Evolutionary conservation across 1,140 invertebrate genomes (phyloP).

Genomic region (Contarinia nasturtii): DNA sequence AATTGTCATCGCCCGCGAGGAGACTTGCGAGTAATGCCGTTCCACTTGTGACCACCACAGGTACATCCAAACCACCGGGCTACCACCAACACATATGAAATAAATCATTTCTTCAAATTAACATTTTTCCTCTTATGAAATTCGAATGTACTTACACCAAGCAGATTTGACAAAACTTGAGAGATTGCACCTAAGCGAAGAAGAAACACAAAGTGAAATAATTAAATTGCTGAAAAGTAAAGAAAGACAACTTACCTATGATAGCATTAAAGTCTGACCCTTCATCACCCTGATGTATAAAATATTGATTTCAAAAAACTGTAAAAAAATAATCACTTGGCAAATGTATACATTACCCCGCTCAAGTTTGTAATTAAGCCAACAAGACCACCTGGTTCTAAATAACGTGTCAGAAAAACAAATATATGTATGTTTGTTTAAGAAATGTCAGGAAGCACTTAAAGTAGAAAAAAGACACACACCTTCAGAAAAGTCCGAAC

Average conservation of each 20-base stretch:
- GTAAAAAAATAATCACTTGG: neutral
- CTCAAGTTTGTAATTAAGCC: constrained; percentile 14
- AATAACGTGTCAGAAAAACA: too few relatives aligned
- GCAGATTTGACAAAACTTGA: constrained; percentile 15
- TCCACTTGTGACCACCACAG: constrained; percentile 8
- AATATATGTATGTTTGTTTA: too few relatives aligned
- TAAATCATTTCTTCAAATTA: too few relatives aligned
- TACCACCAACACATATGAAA: constrained; percentile 3
- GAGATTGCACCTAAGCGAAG: constrained; percentile 9
- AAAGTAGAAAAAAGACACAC: too few relatives aligned
- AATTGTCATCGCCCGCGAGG: constrained; percentile 17
- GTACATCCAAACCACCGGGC: constrained; percentile 11
- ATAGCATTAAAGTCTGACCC: constrained; percentile 6
- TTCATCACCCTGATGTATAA: constrained; percentile 1
- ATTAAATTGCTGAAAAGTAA: neutral
- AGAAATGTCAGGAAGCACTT: too few relatives aligned
- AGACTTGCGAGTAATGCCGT: constrained; percentile 8
- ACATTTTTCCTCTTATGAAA: too few relatives aligned
- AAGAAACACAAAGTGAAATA: neutral
- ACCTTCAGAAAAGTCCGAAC: too few relatives aligned
- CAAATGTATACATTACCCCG: constrained; percentile 7
- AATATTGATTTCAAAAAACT: neutral
- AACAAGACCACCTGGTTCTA: constrained; percentile 11
- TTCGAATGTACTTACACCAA: constrained; percentile 23
- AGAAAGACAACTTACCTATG: neutral